Evolutionary conservation across 2,888 invertebrate species (phyloP).

Genomic region (Strigamia crassipes): DNA sequence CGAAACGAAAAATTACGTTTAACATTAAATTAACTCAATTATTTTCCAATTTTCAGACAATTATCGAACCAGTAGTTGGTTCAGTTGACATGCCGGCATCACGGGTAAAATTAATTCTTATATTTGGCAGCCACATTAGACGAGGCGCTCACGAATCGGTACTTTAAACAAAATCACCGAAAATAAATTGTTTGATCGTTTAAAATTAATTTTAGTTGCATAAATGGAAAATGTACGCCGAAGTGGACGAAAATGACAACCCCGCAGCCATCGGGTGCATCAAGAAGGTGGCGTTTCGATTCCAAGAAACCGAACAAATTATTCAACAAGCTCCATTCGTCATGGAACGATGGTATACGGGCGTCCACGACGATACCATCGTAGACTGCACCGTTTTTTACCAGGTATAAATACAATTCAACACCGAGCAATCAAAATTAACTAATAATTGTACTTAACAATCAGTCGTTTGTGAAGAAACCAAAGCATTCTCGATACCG

Average conservation of each 20-base stretch:
- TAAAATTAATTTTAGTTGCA: constrained; percentile 53
- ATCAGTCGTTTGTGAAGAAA: constrained; percentile 51
- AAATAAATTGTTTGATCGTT: not conserved
- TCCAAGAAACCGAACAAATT: constrained; percentile 53
- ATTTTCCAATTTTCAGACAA: not conserved
- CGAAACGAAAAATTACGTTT: not conserved
- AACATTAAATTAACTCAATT: not conserved
- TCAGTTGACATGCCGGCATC: not conserved
- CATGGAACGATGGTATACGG: constrained; percentile 59
- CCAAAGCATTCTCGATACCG: constrained; percentile 51
- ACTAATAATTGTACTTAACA: not conserved
- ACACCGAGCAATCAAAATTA: not conserved
- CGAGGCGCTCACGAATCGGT: constrained; percentile 53
- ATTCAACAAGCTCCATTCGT: constrained; percentile 56
- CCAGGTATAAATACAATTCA: constrained; percentile 54
- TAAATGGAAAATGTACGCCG: constrained; percentile 60
- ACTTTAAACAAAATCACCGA: not conserved
- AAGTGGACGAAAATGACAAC: constrained; percentile 55
- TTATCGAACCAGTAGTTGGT: not conserved
- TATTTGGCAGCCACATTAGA: constrained; percentile 57
- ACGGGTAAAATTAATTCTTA: constrained; percentile 54
- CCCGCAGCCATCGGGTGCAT: constrained; percentile 56
- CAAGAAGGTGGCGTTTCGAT: constrained; percentile 57
- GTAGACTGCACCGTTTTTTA: constrained; percentile 58
- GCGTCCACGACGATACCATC: constrained; percentile 54